These are phyloP conservation scores for Dermatophagoides farinae DNA, from an alignment of 1,140 invertebrate species.

Conservation along the genomic window DNA sequence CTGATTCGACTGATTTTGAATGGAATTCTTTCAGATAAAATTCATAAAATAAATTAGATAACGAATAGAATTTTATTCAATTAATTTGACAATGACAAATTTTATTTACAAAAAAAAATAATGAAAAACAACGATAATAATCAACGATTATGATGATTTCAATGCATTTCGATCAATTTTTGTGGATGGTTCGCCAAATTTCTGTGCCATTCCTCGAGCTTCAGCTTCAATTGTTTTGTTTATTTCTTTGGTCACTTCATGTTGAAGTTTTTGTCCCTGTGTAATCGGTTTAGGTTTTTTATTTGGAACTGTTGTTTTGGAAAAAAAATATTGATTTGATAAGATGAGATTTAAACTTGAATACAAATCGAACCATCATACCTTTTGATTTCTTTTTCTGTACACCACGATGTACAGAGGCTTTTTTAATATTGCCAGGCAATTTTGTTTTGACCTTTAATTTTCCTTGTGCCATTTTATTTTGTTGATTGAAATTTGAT, in stretches of 20 bases:
- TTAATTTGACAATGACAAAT: no score
- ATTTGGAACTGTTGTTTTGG: not conserved
- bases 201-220: not conserved
- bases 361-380: not conserved
- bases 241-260: slow-evolving; percentile 9
- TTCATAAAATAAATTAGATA: no score
- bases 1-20: no score
- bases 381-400: slow-evolving; percentile 1
- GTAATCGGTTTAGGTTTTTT: not conserved
- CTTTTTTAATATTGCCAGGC: slow-evolving; percentile 7
- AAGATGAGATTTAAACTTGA: not conserved
- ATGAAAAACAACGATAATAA: no score
- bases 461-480: slow-evolving; percentile 12
- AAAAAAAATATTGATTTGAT: not conserved
- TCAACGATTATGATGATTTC: no score
- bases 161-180: not conserved
- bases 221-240: slow-evolving; percentile 9
- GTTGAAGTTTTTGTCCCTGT: not conserved
- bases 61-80: no score
- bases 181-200: not conserved
- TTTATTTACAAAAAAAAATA: no score
- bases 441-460: slow-evolving; percentile 4
- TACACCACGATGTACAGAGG: not conserved
- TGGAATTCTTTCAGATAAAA: no score
- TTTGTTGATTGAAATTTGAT: not conserved